These are phyloP conservation scores for Dasyprocta punctata DNA, from an alignment of 2,113 vertebrate genomes.

Conservation along the genomic window DNA sequence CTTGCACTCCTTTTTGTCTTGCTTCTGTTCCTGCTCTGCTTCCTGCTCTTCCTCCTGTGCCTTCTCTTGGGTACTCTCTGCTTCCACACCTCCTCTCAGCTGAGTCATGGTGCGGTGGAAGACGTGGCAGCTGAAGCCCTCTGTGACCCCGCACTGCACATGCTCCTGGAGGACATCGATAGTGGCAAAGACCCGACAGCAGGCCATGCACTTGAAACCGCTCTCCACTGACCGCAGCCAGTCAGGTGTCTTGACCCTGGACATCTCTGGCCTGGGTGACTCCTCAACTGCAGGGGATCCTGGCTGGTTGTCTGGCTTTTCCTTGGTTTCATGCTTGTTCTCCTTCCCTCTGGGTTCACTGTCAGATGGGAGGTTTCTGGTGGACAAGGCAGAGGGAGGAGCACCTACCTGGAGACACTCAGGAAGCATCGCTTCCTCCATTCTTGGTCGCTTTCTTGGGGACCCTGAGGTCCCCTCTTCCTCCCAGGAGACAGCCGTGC, in stretches of 20 bases:
- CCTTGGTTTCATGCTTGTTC: slow-evolving; percentile 22
- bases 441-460: slow-evolving; percentile 25
- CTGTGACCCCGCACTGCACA: slow-evolving; percentile 37
- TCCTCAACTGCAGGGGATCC: not conserved
- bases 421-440: slow-evolving; percentile 59
- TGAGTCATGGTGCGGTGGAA: slow-evolving; percentile 77
- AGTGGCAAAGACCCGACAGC: slow-evolving; percentile 73
- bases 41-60: not conserved
- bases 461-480: slow-evolving; percentile 17
- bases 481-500: slow-evolving; percentile 72
- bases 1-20: not conserved
- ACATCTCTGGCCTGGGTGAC: not conserved
- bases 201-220: slow-evolving; percentile 77
- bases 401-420: not conserved
- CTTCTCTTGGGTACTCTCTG: not conserved
- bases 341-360: slow-evolving; percentile 15
- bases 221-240: slow-evolving; percentile 69
- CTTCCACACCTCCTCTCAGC: not conserved
- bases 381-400: slow-evolving; percentile 38
- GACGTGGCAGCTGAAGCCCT: slow-evolving; percentile 79
- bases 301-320: not conserved
- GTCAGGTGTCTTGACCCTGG: slow-evolving; percentile 66
- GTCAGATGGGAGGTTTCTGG: slow-evolving; percentile 68
- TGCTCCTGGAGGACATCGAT: slow-evolving; percentile 69
- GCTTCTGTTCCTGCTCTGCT: not conserved